These are phyloP conservation scores for Apteryx owenii DNA, from an alignment of 2,113 vertebrate genomes.

Conservation along the genomic window DNA sequence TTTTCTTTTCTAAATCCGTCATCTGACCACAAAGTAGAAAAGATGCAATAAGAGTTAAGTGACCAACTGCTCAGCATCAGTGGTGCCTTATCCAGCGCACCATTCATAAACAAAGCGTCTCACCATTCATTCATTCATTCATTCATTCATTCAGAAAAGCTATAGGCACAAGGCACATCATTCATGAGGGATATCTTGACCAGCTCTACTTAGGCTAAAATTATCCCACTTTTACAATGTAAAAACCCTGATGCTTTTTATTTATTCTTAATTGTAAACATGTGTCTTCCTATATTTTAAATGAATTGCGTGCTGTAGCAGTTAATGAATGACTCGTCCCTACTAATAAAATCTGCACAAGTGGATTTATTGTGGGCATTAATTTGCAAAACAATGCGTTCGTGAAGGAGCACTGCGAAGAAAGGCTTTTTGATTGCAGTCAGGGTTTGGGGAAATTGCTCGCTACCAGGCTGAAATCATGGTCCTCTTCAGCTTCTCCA, in stretches of 20 bases:
- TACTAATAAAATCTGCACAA: background rate
- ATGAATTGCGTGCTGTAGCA: background rate
- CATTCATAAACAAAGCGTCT: rapidly evolving
- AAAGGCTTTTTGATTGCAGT: background rate
- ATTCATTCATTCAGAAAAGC: background rate
- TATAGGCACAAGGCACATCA: background rate
- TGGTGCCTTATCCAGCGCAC: rapidly evolving
- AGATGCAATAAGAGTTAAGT: background rate
- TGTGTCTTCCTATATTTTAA: background rate
- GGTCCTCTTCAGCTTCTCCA: background rate
- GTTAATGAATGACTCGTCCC: background rate
- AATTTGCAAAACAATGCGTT: background rate
- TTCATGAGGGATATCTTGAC: background rate
- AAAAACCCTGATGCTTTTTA: background rate
- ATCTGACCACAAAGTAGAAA: background rate
- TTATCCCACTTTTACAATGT: background rate
- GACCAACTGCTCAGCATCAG: rapidly evolving
- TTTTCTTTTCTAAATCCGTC: background rate
- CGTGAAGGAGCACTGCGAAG: background rate
- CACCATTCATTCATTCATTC: background rate
- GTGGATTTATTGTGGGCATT: background rate
- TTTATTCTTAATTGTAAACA: background rate
- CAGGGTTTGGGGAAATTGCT: background rate
- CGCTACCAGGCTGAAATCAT: background rate
- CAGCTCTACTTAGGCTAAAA: background rate